Percentiles rank a stretch among this genome's conserved stretches.
These are phyloP conservation scores for Pipra filicauda DNA, from an alignment of 2,113 vertebrate genomes.

Conservation along the genomic window DNA sequence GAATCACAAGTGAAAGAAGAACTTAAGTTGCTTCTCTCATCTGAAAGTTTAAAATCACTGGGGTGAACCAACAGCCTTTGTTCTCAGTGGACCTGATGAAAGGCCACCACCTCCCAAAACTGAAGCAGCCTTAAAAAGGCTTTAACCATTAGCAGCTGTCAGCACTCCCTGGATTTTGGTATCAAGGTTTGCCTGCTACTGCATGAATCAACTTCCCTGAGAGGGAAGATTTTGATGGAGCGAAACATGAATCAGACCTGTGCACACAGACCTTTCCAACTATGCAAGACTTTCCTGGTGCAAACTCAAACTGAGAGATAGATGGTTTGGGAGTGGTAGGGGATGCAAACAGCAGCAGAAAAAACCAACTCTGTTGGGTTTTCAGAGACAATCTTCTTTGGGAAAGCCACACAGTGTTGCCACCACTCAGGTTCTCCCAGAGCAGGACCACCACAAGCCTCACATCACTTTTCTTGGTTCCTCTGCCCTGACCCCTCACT, in stretches of 20 bases:
- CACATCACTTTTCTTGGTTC: neutral
- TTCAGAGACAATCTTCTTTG: neutral
- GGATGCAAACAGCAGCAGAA: neutral
- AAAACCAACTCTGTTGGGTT: rapidly evolving
- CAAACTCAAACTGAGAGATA: neutral
- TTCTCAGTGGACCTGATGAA: neutral
- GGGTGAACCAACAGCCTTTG: neutral
- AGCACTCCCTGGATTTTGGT: rapidly evolving
- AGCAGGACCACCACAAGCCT: rapidly evolving
- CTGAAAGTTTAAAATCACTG: neutral
- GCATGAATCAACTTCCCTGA: neutral
- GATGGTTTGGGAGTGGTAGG: neutral
- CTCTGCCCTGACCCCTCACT: neutral
- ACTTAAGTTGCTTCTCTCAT: neutral
- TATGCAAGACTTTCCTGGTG: neutral
- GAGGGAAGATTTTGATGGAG: neutral
- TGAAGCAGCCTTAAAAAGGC: neutral
- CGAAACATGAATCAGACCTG: rapidly evolving
- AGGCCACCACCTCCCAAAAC: neutral
- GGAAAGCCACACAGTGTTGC: neutral
- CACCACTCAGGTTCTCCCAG: neutral
- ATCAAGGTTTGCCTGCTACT: neutral
- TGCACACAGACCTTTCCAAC: neutral
- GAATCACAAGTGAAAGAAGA: neutral
- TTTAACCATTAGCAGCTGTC: neutral